Evolutionary conservation across 2,888 invertebrate genomes (phyloP).

Genomic region (Synanthedon tipuliformis): DNA sequence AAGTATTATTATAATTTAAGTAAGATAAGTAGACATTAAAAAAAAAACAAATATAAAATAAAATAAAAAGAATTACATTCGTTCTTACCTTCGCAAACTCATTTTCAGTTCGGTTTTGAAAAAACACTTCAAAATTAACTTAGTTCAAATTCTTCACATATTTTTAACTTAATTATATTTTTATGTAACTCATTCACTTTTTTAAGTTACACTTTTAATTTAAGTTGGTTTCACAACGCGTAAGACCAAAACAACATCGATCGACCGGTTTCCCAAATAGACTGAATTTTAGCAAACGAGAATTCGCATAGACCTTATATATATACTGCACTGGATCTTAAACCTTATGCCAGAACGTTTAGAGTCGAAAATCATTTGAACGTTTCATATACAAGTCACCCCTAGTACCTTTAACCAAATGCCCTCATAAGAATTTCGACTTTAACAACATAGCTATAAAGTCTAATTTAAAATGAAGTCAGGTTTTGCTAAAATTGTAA

Average conservation of each 20-base stretch:
- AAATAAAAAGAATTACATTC: too few relatives aligned
- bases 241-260: constrained; percentile 16
- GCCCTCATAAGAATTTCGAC: not conserved
- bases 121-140: too few relatives aligned
- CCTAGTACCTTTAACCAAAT: not conserved
- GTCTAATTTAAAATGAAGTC: constrained; percentile 3
- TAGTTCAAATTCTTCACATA: too few relatives aligned
- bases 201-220: too few relatives aligned
- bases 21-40: too few relatives aligned
- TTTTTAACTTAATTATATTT: too few relatives aligned
- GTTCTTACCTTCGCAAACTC: too few relatives aligned
- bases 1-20: too few relatives aligned
- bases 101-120: too few relatives aligned
- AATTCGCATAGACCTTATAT: not conserved
- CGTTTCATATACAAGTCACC: not conserved
- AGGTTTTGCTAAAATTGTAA: constrained; percentile 3
- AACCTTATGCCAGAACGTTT: not conserved
- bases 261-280: constrained; percentile 24
- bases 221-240: too few relatives aligned
- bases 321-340: not conserved
- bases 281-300: constrained; percentile 18
- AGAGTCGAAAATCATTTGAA: not conserved
- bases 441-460: not conserved
- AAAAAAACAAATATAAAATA: too few relatives aligned
- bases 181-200: too few relatives aligned